phyloP scores from a whole-genome alignment of 35 echinoderm and acorn worm species.

The Lytechinus variegatus region DNA sequence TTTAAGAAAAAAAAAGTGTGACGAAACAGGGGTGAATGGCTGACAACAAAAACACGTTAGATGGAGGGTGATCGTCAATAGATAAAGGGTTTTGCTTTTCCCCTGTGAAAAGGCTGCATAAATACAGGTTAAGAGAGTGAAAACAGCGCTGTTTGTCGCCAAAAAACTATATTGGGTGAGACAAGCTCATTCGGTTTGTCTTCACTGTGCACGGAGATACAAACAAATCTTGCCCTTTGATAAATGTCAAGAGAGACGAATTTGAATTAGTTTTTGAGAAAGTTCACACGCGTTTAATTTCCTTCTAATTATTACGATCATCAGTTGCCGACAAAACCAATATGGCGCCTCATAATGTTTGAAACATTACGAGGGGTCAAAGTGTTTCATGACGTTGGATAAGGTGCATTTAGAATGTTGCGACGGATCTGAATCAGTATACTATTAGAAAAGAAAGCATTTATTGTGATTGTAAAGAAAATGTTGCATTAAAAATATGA shows the following conservation, averaged over 20 bases:
- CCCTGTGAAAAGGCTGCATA: not conserved
- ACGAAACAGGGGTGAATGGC: not conserved
- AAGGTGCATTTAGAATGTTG: too few relatives aligned
- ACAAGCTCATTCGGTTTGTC: not conserved
- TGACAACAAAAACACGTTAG: not conserved
- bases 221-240: not conserved
- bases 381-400: too few relatives aligned
- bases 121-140: not conserved
- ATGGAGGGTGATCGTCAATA: not conserved
- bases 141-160: not conserved
- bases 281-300: too few relatives aligned
- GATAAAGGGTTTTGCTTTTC: not conserved
- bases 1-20: not conserved
- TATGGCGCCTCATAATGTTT: too few relatives aligned
- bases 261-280: not conserved
- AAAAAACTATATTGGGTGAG: not conserved
- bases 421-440: too few relatives aligned
- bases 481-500: too few relatives aligned
- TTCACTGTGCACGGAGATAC: not conserved
- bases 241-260: not conserved
- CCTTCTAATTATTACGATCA: too few relatives aligned
- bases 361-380: too few relatives aligned
- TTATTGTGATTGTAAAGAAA: too few relatives aligned
- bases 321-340: too few relatives aligned
- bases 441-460: too few relatives aligned